phyloP scores from a whole-genome alignment of 2,113 vertebrate genomes.

The Clinocottus analis region DNA sequence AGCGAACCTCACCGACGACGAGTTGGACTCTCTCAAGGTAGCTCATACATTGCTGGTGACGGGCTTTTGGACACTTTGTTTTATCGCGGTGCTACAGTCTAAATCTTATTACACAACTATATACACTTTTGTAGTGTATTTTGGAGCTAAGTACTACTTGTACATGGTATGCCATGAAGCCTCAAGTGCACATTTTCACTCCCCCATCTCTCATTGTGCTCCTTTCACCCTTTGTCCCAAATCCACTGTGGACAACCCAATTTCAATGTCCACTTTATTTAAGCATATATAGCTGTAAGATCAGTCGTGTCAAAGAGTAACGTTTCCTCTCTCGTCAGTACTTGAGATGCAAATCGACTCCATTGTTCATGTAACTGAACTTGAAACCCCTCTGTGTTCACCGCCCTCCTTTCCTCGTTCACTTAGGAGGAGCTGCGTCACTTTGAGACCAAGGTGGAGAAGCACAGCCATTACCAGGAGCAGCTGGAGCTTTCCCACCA shows the following conservation, averaged over 20 bases:
- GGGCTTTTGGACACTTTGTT: background rate
- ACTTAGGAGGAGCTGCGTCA: slow-evolving; percentile 94
- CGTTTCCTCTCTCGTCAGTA: slow-evolving; percentile 13
- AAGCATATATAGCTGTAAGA: background rate
- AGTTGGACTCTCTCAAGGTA: slow-evolving; percentile 96
- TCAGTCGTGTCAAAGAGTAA: slow-evolving; percentile 27
- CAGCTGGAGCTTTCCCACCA: slow-evolving; percentile 96
- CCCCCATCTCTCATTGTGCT: background rate
- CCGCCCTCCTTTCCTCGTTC: background rate
- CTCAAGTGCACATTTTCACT: background rate
- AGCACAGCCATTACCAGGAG: slow-evolving; percentile 96
- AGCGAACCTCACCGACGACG: slow-evolving; percentile 90
- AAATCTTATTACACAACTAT: background rate
- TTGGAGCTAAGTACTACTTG: slow-evolving; percentile 25
- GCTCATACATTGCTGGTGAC: slow-evolving; percentile 21
- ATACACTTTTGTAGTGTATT: slow-evolving; percentile 23
- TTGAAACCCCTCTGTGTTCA: background rate
- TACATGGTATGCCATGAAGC: background rate
- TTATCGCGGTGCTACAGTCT: background rate
- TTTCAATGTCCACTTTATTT: slow-evolving; percentile 27
- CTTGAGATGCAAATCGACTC: slow-evolving; percentile 9
- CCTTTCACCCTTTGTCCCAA: slow-evolving; percentile 45
- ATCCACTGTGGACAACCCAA: slow-evolving; percentile 12
- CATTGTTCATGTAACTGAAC: slow-evolving; percentile 29
- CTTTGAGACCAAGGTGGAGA: slow-evolving; percentile 96